phyloP scores from a whole-genome alignment of 1,140 invertebrate species.

The Drosophila obscura region DNA sequence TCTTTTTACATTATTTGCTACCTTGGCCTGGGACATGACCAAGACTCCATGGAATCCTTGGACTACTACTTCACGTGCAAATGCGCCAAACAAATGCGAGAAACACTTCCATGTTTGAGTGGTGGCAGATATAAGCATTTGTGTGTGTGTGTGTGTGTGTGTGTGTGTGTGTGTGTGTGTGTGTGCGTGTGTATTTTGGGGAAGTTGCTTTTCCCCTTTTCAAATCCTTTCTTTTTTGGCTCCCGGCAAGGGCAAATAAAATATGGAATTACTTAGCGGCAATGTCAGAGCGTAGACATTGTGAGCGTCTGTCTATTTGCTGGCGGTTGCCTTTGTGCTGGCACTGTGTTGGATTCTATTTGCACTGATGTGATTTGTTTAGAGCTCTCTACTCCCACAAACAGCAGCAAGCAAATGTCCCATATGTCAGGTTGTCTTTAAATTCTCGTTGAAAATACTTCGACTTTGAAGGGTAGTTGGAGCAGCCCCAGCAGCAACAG shows the following conservation, averaged over 20 bases:
- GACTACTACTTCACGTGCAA: constrained; percentile 52
- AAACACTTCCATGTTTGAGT: constrained; percentile 20
- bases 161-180: constrained; percentile 2
- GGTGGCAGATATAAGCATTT: no score
- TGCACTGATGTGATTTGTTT: constrained; percentile 80
- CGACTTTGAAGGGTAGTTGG: not conserved
- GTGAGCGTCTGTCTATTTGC: constrained; percentile 61
- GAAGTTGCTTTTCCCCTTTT: not conserved
- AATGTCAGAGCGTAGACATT: constrained; percentile 38
- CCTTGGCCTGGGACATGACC: constrained; percentile 5
- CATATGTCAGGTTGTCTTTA: constrained; percentile 71
- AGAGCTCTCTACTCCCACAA: constrained; percentile 15
- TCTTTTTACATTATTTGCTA: constrained; percentile 39
- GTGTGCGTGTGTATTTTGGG: not conserved
- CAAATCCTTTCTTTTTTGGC: constrained; percentile 52
- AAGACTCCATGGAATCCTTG: not conserved
- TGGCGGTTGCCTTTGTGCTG: constrained; percentile 68
- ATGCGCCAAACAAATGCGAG: constrained; percentile 69
- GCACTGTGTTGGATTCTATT: constrained; percentile 67
- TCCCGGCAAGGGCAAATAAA: constrained; percentile 66
- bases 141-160: constrained; percentile 1
- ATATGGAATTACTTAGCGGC: constrained; percentile 80
- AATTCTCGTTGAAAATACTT: constrained; percentile 49
- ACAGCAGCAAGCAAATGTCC: constrained; percentile 8
- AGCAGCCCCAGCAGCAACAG: no score